Percentiles rank a stretch among this genome's conserved stretches.
These are phyloP conservation scores for Drosophila ochracea DNA, from an alignment of 2,888 invertebrate species.

Conservation along the genomic window DNA sequence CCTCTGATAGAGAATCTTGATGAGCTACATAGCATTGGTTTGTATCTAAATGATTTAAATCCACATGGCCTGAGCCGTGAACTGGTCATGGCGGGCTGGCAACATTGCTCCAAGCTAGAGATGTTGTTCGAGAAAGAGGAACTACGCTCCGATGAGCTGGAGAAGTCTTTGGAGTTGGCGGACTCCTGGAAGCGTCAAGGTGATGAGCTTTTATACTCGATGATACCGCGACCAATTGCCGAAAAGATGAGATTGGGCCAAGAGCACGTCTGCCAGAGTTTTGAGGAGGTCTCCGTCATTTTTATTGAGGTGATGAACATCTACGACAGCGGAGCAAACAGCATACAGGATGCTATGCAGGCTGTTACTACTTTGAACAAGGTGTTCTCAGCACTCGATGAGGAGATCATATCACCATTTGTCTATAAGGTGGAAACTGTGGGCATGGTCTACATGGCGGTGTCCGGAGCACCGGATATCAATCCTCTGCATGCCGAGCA, in stretches of 20 bases:
- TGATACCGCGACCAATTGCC: conserved; percentile 96
- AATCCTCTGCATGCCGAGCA: conserved; percentile 90
- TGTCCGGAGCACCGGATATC: conserved; percentile 94
- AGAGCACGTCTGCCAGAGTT: conserved; percentile 92
- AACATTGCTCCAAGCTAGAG: conserved; percentile 92
- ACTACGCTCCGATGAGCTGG: conserved; percentile 91
- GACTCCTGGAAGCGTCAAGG: conserved; percentile 95
- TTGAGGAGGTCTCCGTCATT: conserved; percentile 85
- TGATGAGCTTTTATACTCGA: conserved; percentile 94
- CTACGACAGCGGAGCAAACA: conserved; percentile 80
- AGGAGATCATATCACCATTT: conserved; percentile 92
- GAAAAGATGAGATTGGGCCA: conserved; percentile 91
- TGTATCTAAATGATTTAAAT: conserved; percentile 93
- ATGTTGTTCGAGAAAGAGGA: conserved; percentile 94
- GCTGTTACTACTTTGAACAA: conserved; percentile 94
- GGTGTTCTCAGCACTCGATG: conserved; percentile 94
- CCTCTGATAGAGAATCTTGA: conserved; percentile 95
- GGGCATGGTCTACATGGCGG: conserved; percentile 96
- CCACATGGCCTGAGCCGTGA: conserved; percentile 94
- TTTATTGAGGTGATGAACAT: conserved; percentile 84
- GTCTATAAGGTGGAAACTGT: conserved; percentile 98
- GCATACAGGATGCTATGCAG: conserved; percentile 89
- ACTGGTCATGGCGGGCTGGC: conserved; percentile 93
- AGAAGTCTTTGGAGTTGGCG: conserved; percentile 90
- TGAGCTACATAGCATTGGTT: conserved; percentile 91